Conservation (phyloP, 1,140 invertebrate species). For the Sipha flava region DNA sequence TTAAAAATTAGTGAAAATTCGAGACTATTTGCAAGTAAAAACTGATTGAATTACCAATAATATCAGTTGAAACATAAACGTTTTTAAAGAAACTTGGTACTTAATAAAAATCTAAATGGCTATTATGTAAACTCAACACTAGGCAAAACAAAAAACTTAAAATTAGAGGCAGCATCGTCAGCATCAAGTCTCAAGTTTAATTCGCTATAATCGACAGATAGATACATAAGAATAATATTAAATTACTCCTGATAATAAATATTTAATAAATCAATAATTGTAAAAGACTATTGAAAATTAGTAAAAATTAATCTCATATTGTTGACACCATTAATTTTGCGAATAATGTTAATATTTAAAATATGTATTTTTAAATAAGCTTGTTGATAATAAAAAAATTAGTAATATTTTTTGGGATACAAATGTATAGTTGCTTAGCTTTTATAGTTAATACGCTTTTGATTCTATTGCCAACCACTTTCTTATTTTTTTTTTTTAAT, state of each 20-base stretch:
- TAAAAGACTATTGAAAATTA: neutral
- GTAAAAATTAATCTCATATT: neutral
- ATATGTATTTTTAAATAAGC: neutral
- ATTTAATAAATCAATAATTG: neutral
- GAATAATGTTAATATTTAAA: neutral
- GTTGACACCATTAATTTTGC: neutral
- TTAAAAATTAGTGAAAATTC: too few relatives aligned
- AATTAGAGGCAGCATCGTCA: too few relatives aligned
- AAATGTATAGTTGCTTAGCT: neutral
- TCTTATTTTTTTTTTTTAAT: neutral
- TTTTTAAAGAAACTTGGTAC: too few relatives aligned
- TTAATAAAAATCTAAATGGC: too few relatives aligned
- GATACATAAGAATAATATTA: neutral
- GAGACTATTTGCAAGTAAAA: too few relatives aligned
- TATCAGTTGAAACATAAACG: too few relatives aligned
- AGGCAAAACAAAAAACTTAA: too few relatives aligned
- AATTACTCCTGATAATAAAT: neutral
- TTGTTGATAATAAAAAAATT: neutral
- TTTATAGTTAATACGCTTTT: neutral
- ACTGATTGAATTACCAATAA: too few relatives aligned
- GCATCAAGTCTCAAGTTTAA: too few relatives aligned
- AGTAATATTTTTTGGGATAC: too few relatives aligned
- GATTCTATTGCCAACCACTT: neutral
- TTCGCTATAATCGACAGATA: too few relatives aligned
- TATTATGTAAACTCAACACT: too few relatives aligned